Conservation (phyloP, 2,797 vertebrate genomes). For the Sebastes elongatus region DNA sequence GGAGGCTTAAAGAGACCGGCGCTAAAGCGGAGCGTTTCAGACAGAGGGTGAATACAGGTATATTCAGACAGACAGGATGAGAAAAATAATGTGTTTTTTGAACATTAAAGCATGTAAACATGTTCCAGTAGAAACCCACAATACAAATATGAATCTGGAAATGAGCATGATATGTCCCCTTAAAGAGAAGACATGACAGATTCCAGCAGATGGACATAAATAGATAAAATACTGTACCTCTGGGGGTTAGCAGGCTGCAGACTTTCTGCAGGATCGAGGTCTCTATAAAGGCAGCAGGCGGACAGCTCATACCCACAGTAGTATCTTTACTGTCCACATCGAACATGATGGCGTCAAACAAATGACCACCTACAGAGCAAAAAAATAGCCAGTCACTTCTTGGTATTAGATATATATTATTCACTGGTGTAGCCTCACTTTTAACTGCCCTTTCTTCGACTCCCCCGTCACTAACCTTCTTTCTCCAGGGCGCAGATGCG, state of each 20-base stretch:
- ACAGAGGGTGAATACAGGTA: no score
- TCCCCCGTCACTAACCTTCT: conserved; percentile 62
- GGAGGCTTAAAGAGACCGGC: no score
- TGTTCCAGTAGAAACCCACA: no score
- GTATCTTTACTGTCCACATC: conserved; percentile 96
- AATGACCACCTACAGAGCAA: conserved; percentile 72
- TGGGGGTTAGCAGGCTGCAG: conserved; percentile 83
- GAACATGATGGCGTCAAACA: conserved; percentile 91
- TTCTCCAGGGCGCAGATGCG: conserved; percentile 66
- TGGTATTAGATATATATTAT: neutral
- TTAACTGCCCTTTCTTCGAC: neutral
- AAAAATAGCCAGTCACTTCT: neutral
- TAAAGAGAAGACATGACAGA: neutral
- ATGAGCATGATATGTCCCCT: no score
- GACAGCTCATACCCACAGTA: conserved; percentile 93
- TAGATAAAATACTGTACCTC: conserved; percentile 78
- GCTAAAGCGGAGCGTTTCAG: no score
- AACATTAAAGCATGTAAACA: no score
- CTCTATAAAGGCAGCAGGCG: conserved; percentile 92
- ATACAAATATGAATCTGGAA: no score
- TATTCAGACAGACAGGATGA: no score
- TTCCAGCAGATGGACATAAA: neutral
- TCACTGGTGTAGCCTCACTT: neutral
- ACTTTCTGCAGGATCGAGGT: conserved; percentile 87
- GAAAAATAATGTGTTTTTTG: no score